Evolutionary conservation across 2,888 invertebrate genomes (phyloP).

Genomic region (Abrostola triplasia): DNA sequence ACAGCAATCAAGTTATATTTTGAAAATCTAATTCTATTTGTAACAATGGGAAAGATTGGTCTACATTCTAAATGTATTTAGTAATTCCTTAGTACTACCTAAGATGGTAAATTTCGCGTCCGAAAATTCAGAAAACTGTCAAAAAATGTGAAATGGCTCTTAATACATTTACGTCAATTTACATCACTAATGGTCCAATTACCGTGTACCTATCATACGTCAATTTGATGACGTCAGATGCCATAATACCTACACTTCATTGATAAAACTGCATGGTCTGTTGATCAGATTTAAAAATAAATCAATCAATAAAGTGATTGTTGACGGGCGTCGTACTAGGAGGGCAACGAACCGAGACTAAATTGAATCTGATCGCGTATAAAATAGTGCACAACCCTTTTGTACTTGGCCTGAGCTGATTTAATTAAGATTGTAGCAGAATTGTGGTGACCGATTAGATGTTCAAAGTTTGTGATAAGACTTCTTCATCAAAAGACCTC

Average conservation of each 20-base stretch:
- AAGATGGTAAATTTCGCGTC: no score
- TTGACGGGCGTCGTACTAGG: slow-evolving; percentile 30
- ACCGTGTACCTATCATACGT: slow-evolving; percentile 13
- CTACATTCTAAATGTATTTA: no score
- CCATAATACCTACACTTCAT: background rate
- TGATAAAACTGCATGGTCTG: slow-evolving; percentile 17
- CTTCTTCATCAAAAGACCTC: slow-evolving; percentile 13
- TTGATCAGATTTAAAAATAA: slow-evolving; percentile 51
- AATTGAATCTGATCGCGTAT: slow-evolving; percentile 49
- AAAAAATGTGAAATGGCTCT: no score
- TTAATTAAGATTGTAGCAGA: slow-evolving; percentile 47
- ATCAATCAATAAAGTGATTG: slow-evolving; percentile 50
- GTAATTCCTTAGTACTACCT: no score
- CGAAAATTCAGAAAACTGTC: no score
- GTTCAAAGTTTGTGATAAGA: slow-evolving; percentile 29
- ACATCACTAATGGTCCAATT: slow-evolving; percentile 37
- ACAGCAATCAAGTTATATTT: no score
- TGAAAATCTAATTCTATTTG: no score
- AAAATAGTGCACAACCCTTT: slow-evolving; percentile 44
- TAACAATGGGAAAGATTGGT: no score
- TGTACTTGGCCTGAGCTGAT: slow-evolving; percentile 35
- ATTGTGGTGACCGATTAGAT: slow-evolving; percentile 43
- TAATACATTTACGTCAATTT: slow-evolving; percentile 34
- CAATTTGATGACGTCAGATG: slow-evolving; percentile 19
- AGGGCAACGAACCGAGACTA: slow-evolving; percentile 39